Evolutionary conservation across 1,140 invertebrate species (phyloP), one percentile per base, ranked within the genome.

Genomic region (Trachymyrmex cornetzi): DNA sequence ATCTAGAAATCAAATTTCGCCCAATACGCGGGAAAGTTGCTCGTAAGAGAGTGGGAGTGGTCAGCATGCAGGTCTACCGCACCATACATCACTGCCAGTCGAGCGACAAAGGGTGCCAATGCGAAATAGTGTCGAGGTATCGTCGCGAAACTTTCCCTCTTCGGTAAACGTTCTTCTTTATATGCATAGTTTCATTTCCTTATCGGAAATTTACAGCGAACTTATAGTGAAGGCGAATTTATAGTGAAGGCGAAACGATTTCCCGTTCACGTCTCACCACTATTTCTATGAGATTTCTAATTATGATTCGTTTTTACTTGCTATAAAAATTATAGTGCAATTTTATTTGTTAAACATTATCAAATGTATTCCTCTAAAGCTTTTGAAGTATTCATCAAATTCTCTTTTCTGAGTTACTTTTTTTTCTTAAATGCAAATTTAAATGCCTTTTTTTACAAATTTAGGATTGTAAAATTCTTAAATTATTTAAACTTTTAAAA

Each of bases 101-200:
- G 34, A 59, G 59, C 11, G 27, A 86, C 75, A 84, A 84, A 84
- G 89, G 89, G 80, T 91, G 91, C 89, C 85, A 89, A 85, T 80
- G 92, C 86, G 89, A 91, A 93, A 94, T 94, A 89, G 90, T 94
- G 87, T 87, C 69, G 87, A 88, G 90, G 90, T 92, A 88, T 89
- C 91, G 89, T 88, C 88, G 80, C 81, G 88, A 27, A 91, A 88
- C 88, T 92, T 75, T 88, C 84, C 87, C 87, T 66, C 14, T 63
- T 71, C 89, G 89, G 89, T 91, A 91, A 91, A 91, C 85, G 61
- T 85, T 89, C 90, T 94, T 79, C 93, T 94, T 94, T 93, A 94
- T 94, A 95, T 95, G 94, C 94, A 95, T 95, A 95, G 94, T 89
- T 91, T 94, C 92, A 94, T 95, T 95, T 95, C 95, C 95, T 94